Base-by-base conservation (phyloP, 1,140 invertebrate species). In the Scaptomyza pallida region DNA sequence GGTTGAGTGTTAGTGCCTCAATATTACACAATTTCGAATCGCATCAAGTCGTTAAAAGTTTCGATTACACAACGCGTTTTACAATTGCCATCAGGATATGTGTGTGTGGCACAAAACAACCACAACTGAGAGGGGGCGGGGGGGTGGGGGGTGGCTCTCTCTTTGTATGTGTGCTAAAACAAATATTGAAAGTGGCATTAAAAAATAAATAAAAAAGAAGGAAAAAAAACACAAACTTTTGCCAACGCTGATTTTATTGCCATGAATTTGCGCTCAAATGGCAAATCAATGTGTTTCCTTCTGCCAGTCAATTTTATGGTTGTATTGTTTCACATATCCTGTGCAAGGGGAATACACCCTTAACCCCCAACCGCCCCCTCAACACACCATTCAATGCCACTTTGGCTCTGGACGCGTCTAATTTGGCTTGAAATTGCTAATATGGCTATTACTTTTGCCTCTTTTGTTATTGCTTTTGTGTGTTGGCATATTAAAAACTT, bases 111-210 rank as follows among this genome's bases (percentile, higher is more conserved):
- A 30, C 55, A 69, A 51, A 75, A 74, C 35, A 33, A 80, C 23
- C 59, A 62, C 61, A 68, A 60, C 62, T 64, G 70, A 65, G 62
- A 44, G 67, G 16, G 16, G 16, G 15, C 15, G 50, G 17, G 35
- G 62, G 41, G 67, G 16, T n/a, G 16, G 15, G n/a, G 50, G 17
- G 35, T 5, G n/a, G 40, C 19, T 17, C 4, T 35, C 30, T 9
- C 16, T n/a, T 23, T 26, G 13, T 62, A 54, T 60, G 74, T 57
- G 79, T 80, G 61, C 73, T 47, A 85, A 85, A 86, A 86, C 81
- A 86, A 86, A 86, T 86, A 86, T 86, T 86, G 81, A 85, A 86
- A 85, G 81, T 85, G 81, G 81, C 82, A 86, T 88, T 86, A 86
- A 74, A 88, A 78, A 75, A 69, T 73, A 62, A 15, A 45, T 19